Percentiles rank a stretch among this genome's conserved stretches.
phyloP scores from a whole-genome alignment of 1,140 invertebrate species.

The Gyrodactylus bullatarudis region DNA sequence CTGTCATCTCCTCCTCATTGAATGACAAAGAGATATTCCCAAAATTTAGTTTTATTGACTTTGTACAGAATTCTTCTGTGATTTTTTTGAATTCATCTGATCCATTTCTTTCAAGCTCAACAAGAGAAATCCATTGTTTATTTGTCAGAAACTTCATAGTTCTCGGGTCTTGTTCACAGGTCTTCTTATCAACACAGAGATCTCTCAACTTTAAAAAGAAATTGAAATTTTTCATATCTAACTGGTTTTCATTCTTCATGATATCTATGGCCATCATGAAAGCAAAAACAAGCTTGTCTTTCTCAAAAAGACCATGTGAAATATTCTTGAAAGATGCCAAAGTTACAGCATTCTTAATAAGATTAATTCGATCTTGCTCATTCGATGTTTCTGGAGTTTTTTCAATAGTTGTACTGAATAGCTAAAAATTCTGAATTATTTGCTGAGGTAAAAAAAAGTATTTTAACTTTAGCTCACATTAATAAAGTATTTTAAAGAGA shows the following conservation, averaged over 20 bases:
- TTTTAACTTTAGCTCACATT: constrained; percentile 22
- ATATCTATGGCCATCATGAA: constrained; percentile 44
- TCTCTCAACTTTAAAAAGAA: constrained; percentile 29
- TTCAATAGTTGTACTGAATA: constrained; percentile 14
- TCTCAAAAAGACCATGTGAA: constrained; percentile 21
- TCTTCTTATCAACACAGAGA: neutral
- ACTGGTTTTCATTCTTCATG: constrained; percentile 26
- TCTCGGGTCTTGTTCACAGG: constrained; percentile 7
- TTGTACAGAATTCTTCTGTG: neutral
- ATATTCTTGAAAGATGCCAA: constrained; percentile 24
- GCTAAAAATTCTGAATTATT: neutral
- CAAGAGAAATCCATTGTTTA: constrained; percentile 9
- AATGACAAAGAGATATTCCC: constrained; percentile 23
- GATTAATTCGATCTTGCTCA: constrained; percentile 13
- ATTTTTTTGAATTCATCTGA: neutral
- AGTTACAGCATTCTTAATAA: constrained; percentile 20
- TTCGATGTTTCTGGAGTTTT: constrained; percentile 15
- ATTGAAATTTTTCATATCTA: constrained; percentile 30
- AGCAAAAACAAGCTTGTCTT: constrained; percentile 21
- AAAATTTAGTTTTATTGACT: neutral
- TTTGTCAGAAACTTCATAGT: constrained; percentile 8
- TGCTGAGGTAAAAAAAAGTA: neutral
- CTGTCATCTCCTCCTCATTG: neutral
- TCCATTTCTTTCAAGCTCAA: constrained; percentile 17
- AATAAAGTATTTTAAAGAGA: constrained; percentile 48